Base-by-base conservation (phyloP, 2,888 invertebrate genomes). In the Netelia melanura region DNA sequence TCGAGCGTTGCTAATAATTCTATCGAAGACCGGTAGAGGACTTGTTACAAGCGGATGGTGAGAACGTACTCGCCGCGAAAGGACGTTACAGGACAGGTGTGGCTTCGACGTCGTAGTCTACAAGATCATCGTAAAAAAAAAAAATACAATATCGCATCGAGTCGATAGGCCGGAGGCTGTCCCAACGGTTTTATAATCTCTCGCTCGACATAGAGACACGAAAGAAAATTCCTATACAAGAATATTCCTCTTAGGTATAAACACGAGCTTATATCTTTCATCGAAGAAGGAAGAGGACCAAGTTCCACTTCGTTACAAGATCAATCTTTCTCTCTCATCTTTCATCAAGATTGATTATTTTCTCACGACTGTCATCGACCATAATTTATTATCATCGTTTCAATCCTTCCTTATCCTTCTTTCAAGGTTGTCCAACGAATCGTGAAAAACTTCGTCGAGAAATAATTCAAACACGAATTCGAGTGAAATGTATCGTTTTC, bases 1-100 rank as follows among this genome's bases (percentile, higher is more conserved):
- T n/a, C 17, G n/a, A 3, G 17, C 30, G 10, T 23, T 38, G 75
- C 30, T 85, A 83, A 85, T 83, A 75, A 83, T 85, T 75, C 64
- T 64, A 78, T 74, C 74, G 72, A 43, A 30, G 30, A 30, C 30
- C 30, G 30, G 43, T 6, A 6, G 56, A 21, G 48, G 62, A 54
- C n/a, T 43, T 44, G 43, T 17, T 43, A 67, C 48, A 5, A 5
- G 17, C 8, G n/a, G 23, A 0, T 23, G 21, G 21, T 17, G 58
- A 58, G 17, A 58, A 58, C 58, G 58, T 30, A 58, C 5, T 23
- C 58, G 58, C 58, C 30, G 30, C 30, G 30, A 30, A 30, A 30
- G 30, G 5, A 30, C 30, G 30, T 30, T 30, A 30, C 30, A 30
- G 30, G 30, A 48, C 48, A 48, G 48, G 48, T 48, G 48, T 38